phyloP scores from a whole-genome alignment of 2,888 invertebrate species.

The Polydrusus cervinus region DNA sequence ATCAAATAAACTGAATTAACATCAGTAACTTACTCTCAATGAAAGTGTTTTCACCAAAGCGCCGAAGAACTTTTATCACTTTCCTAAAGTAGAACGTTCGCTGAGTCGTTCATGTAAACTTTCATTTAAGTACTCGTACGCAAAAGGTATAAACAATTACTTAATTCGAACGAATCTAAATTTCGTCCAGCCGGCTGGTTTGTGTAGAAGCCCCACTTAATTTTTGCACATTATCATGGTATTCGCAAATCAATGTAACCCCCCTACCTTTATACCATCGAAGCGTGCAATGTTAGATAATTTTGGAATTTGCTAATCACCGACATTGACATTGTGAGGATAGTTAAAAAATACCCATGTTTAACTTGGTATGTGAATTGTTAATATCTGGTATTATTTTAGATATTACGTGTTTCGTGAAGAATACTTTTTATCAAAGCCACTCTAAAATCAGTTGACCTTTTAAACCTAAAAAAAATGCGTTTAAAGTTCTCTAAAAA shows the following conservation, averaged over 20 bases:
- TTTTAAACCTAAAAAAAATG: too few species aligned
- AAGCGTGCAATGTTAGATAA: conserved; percentile 52
- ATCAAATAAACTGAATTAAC: conserved; percentile 10
- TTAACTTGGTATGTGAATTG: conserved; percentile 16
- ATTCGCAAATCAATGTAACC: conserved; percentile 49
- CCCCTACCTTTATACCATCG: conserved; percentile 49
- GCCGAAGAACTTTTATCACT: conserved; percentile 35
- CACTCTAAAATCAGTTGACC: neutral
- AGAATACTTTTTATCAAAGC: neutral
- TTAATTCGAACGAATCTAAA: conserved; percentile 58
- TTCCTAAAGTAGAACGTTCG: conserved; percentile 46
- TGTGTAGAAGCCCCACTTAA: conserved; percentile 57
- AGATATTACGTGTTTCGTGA: neutral
- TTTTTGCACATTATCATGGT: conserved; percentile 43
- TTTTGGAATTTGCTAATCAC: conserved; percentile 46
- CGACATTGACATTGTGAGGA: conserved; percentile 35
- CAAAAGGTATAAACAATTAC: conserved; percentile 51
- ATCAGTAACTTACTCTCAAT: conserved; percentile 1
- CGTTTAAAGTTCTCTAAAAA: too few species aligned
- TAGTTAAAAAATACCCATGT: conserved; percentile 20
- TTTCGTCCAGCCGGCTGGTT: conserved; percentile 53
- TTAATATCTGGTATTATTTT: conserved; percentile 16
- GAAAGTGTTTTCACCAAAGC: conserved; percentile 24
- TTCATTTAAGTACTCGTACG: conserved; percentile 53
- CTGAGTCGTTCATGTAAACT: conserved; percentile 46